Conservation (phyloP, 30 jellyfish, hydroid and myxozoan genomes). For the Aurelia sp. region DNA sequence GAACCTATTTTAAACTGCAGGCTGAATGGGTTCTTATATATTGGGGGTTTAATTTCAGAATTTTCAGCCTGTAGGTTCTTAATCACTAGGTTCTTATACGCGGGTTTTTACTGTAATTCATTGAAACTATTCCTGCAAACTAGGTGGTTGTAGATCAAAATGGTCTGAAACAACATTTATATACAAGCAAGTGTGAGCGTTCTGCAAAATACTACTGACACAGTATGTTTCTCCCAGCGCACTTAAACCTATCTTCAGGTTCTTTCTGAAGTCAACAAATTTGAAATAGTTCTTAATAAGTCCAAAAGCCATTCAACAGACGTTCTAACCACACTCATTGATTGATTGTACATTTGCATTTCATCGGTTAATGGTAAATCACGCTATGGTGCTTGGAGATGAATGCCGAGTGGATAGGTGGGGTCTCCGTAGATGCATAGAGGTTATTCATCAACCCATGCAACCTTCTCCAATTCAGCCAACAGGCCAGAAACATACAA, state of each 20-base stretch:
- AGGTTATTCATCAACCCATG: constrained; percentile 28
- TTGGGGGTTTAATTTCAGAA: too few relatives aligned
- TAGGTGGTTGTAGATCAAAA: constrained; percentile 78
- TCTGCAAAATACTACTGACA: constrained; percentile 38
- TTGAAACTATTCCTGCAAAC: constrained; percentile 25
- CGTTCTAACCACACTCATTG: constrained; percentile 57
- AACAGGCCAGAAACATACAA: too few relatives aligned
- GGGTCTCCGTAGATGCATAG: constrained; percentile 65
- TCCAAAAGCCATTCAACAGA: constrained; percentile 72
- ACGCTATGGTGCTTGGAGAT: background rate
- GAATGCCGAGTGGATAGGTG: constrained; percentile 43
- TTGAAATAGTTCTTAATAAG: constrained; percentile 46
- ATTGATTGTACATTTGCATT: constrained; percentile 1
- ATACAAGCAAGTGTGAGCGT: constrained; percentile 71
- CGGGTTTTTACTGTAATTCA: too few relatives aligned
- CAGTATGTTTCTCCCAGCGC: constrained; percentile 58
- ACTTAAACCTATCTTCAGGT: constrained; percentile 51
- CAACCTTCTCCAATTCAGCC: too few relatives aligned
- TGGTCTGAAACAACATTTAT: constrained; percentile 42
- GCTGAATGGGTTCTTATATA: too few relatives aligned
- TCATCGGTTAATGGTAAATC: too few relatives aligned
- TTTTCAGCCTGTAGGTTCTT: too few relatives aligned
- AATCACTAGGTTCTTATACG: too few relatives aligned
- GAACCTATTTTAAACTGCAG: too few relatives aligned
- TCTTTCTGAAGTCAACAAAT: constrained; percentile 67